A percentile compares a stretch with the other conserved stretches of the same genome.
These are phyloP conservation scores for Alviniconcha strummeri DNA, from an alignment of 2,888 invertebrate genomes.

Conservation along the genomic window DNA sequence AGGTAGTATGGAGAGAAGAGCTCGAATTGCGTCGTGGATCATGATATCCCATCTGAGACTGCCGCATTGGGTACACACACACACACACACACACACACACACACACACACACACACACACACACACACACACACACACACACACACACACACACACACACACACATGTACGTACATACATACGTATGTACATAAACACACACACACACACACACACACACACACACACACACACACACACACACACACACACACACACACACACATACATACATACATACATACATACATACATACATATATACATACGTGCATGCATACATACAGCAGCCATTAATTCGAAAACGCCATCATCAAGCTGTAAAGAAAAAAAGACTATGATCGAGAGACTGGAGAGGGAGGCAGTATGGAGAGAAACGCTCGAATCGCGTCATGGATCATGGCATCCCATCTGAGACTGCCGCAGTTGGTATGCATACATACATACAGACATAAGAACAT, in stretches of 20 bases:
- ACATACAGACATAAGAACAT: background rate
- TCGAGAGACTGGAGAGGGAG: too few species aligned
- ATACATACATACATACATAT: conserved; percentile 11
- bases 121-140: conserved; percentile 15
- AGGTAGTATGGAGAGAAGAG: too few species aligned
- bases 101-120: conserved; percentile 15
- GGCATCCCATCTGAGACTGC: background rate
- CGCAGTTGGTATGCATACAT: background rate
- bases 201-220: conserved; percentile 14
- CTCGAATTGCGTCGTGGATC: background rate
- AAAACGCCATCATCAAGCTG: background rate
- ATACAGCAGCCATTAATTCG: background rate
- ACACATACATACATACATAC: conserved; percentile 8
- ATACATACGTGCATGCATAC: background rate
- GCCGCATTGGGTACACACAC: background rate
- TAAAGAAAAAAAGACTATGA: too few species aligned
- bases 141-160: conserved; percentile 17
- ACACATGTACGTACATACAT: conserved; percentile 5
- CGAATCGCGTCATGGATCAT: background rate
- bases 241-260: conserved; percentile 16
- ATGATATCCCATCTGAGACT: background rate
- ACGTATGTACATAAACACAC: background rate
- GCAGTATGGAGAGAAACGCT: too few species aligned
- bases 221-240: conserved; percentile 15
- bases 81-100: conserved; percentile 10